A percentile compares a stretch with the other conserved stretches of the same genome.
These are phyloP conservation scores for Drosophila borealis DNA, from an alignment of 2,888 invertebrate species.

Conservation along the genomic window DNA sequence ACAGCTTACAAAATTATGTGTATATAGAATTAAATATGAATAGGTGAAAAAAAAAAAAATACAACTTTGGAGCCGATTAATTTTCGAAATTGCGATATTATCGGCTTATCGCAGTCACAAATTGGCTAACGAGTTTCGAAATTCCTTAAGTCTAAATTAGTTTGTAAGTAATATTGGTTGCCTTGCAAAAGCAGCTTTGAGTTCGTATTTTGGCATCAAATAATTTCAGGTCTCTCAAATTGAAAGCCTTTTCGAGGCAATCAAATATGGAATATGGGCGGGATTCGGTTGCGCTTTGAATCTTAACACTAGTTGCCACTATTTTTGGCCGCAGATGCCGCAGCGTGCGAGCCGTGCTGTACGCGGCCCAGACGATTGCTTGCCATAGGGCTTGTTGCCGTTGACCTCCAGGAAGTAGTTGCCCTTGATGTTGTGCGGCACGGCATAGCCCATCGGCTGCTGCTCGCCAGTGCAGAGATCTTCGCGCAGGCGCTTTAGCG, in stretches of 20 bases:
- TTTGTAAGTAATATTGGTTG: background rate
- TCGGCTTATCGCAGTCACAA: slow-evolving; percentile 4
- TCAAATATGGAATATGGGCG: background rate
- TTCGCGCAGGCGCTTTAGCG: slow-evolving; percentile 71
- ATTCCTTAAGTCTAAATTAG: slow-evolving; percentile 19
- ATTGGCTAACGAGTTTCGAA: background rate
- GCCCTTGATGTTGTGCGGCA: slow-evolving; percentile 74
- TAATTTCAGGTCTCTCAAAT: background rate
- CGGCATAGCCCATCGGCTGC: slow-evolving; percentile 82
- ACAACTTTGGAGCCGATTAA: background rate
- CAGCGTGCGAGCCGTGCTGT: slow-evolving; percentile 22
- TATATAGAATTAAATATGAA: slow-evolving; percentile 4
- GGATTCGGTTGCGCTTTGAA: background rate
- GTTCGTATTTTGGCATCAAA: background rate
- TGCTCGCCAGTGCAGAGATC: slow-evolving; percentile 71
- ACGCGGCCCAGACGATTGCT: slow-evolving; percentile 34
- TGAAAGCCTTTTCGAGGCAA: background rate
- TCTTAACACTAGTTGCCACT: background rate
- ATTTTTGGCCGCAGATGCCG: slow-evolving; percentile 38
- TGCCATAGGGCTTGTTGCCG: slow-evolving; percentile 73
- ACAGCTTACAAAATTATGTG: background rate
- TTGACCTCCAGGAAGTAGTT: slow-evolving; percentile 83
- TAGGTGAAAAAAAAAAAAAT: background rate
- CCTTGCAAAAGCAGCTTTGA: background rate
- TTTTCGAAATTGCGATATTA: slow-evolving; percentile 11